Evolutionary conservation across 2,888 invertebrate genomes (phyloP), one percentile per base, ranked within the genome.

Genomic region (Synergus japonicus): DNA sequence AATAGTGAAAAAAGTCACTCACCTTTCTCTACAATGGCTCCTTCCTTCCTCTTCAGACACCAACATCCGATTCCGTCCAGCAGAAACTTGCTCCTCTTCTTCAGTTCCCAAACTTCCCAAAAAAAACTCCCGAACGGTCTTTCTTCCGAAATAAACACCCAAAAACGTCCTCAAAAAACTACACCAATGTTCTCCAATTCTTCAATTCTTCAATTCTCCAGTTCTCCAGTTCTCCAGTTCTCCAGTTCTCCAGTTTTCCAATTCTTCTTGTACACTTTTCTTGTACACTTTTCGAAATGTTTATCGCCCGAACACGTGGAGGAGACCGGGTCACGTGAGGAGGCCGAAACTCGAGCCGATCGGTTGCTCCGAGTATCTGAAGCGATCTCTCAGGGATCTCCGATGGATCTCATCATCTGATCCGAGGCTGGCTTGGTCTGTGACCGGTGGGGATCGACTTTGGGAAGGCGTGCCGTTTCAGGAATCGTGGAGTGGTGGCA

Each of bases 381-480:
- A 67, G 8, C 22, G 73, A 73, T 37, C 73, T 73, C 54, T 73
- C 54, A 73, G 73, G 29, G 73, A 73, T 73, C 73, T 73, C 29
- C 46, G 37, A 10, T 73, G 54, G 15, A 73, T 73, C 73, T 73
- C 73, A 46, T 69, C 69, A 29, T 29, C 29, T 29, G 29, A 54
- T 73, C 49, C n/a, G 65, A n/a, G 43, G 65, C 4, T 66, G 65
- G 65, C 10, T 66, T 43, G 65, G 69, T 54, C 60, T 54, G 78
- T 44, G 78, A 80, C 80, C 78, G 79, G 80, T 80, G 60, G 80
- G 81, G 83, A 81, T 78, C 29, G 77, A 81, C 82, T 81, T 83
- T 82, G 78, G 81, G 81, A 79, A 83, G 83, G 82, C 83, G 83
- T 82, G 83, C 79, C 83, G 64, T 29, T 77, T 78, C 73, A 54